Evolutionary conservation across 2,888 invertebrate genomes (phyloP), one percentile per base, ranked within the genome.

Genomic region (Gisinianus flammeolus): DNA sequence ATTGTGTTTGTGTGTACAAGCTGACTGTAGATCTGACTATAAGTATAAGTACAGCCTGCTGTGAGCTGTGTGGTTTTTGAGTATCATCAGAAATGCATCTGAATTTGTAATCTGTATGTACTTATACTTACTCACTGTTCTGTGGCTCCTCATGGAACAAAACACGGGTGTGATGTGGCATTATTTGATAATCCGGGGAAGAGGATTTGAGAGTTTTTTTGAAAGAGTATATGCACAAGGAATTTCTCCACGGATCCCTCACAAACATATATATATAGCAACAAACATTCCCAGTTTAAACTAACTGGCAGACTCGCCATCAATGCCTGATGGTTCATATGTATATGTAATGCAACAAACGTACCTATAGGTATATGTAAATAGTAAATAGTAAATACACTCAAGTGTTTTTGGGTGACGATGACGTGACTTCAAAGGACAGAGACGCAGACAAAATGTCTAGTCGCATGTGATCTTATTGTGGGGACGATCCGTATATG

Each of bases 121-220:
- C n/a, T n/a, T n/a, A n/a, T n/a, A n/a, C n/a, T n/a, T n/a, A n/a
- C n/a, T n/a, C n/a, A n/a, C n/a, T n/a, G n/a, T n/a, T n/a, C n/a
- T n/a, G n/a, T n/a, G n/a, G n/a, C n/a, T n/a, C n/a, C n/a, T n/a
- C n/a, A n/a, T n/a, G n/a, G n/a, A n/a, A n/a, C n/a, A n/a, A n/a
- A n/a, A n/a, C n/a, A n/a, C n/a, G n/a, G 44, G 26, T 62, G 26
- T 62, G 62, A 62, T 62, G 24, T 62, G 16, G 62, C 62, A 62
- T 62, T 62, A 62, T 62, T 62, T 62, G 62, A 26, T 62, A 62
- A 62, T 62, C 62, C 28, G 16, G n/a, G n/a, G n/a, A 44, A 44
- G 44, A 44, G 44, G 44, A 44, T 44, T 44, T 44, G 44, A 16
- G 44, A 44, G 44, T 6, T 44, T 44, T 5, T 35, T n/a, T n/a